These are phyloP conservation scores for Achlya flavicornis DNA, from an alignment of 2,888 invertebrate genomes.

Conservation along the genomic window DNA sequence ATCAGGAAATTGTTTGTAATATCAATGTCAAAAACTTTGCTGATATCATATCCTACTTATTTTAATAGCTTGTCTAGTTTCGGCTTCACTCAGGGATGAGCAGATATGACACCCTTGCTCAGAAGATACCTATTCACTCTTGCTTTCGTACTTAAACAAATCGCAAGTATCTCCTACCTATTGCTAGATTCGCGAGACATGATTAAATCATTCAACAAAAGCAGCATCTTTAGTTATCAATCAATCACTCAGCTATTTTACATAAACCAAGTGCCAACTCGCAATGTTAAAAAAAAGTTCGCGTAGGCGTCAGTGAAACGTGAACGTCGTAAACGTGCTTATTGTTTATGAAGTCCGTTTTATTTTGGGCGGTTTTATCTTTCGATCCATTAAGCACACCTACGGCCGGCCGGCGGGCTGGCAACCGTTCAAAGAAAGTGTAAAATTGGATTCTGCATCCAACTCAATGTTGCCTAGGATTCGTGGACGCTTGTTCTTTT, in stretches of 20 bases:
- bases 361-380: conserved; percentile 81
- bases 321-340: conserved; percentile 60
- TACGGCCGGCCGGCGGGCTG: conserved; percentile 57
- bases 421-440: conserved; percentile 77
- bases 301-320: conserved; percentile 51
- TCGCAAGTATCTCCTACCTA: no score
- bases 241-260: conserved; percentile 9
- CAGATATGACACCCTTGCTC: no score
- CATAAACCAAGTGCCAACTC: conserved; percentile 34
- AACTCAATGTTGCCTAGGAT: conserved; percentile 52
- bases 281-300: conserved; percentile 37
- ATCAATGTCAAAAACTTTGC: background rate
- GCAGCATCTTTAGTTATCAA: background rate
- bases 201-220: background rate
- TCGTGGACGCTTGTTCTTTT: conserved; percentile 40
- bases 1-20: background rate
- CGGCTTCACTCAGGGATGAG: no score
- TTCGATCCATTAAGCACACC: conserved; percentile 76
- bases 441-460: conserved; percentile 73
- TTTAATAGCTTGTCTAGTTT: no score
- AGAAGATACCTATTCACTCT: no score
- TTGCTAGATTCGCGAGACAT: background rate
- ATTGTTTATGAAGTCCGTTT: conserved; percentile 76
- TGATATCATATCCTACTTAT: background rate
- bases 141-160: no score